A percentile compares a stretch with the other conserved stretches of the same genome.
These are phyloP conservation scores for Heteromurus nitidus DNA, from an alignment of 2,888 invertebrate species.

Conservation along the genomic window DNA sequence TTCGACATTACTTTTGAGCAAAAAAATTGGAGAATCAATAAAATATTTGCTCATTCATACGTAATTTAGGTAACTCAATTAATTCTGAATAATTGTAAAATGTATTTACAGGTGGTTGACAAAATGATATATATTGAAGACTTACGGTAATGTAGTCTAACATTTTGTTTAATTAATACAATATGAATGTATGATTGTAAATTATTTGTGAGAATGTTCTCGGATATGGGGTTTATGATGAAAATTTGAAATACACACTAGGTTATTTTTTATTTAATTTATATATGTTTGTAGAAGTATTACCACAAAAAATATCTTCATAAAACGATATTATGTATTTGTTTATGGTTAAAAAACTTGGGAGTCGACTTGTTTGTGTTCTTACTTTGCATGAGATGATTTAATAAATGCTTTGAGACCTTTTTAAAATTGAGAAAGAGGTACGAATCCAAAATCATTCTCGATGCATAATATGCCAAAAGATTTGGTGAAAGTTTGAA, in stretches of 20 bases:
- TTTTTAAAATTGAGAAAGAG: not conserved
- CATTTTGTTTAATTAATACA: no score
- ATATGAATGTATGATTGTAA: not conserved
- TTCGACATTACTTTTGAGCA: no score
- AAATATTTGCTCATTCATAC: no score
- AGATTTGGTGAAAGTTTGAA: no score
- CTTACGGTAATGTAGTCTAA: no score
- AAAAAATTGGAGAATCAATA: no score
- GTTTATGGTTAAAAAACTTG: not conserved
- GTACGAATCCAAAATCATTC: not conserved
- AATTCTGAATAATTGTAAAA: no score
- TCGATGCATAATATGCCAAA: no score
- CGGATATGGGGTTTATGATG: conserved; percentile 3
- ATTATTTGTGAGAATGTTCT: not conserved
- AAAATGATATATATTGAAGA: not conserved
- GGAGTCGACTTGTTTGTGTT: conserved; percentile 27
- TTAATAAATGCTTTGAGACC: not conserved
- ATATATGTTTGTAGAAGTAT: not conserved
- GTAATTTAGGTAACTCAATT: no score
- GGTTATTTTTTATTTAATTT: not conserved
- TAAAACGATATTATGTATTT: no score
- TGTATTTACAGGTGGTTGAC: no score
- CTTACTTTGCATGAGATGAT: conserved; percentile 21
- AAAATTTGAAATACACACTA: not conserved
- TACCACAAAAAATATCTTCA: no score